phyloP scores from a whole-genome alignment of 2,113 vertebrate species.

The Natator depressus region DNA sequence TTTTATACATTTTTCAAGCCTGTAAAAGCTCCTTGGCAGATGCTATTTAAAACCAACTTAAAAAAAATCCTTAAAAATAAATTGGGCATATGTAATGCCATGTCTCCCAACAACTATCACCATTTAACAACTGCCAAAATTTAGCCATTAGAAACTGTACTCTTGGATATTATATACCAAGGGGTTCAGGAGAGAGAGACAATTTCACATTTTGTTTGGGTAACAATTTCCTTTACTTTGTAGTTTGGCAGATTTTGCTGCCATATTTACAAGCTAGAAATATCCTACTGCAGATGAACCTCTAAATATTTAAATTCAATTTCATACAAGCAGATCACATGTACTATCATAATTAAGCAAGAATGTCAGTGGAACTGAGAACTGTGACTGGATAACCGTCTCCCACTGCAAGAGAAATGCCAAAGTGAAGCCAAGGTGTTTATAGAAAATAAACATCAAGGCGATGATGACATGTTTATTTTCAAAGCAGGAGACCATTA shows the following conservation, averaged over 20 bases:
- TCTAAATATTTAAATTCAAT: constrained; percentile 81
- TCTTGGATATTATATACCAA: constrained; percentile 40
- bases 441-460: constrained; percentile 76
- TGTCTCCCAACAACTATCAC: background rate
- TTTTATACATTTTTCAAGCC: constrained; percentile 50
- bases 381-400: constrained; percentile 70
- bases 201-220: constrained; percentile 50
- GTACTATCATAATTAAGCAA: constrained; percentile 77
- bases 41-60: constrained; percentile 36
- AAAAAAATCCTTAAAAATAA: constrained; percentile 63
- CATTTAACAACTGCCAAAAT: constrained; percentile 37
- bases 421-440: constrained; percentile 75
- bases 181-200: constrained; percentile 52
- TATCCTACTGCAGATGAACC: constrained; percentile 65
- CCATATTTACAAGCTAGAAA: constrained; percentile 71
- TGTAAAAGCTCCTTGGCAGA: constrained; percentile 51
- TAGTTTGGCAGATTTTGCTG: constrained; percentile 65
- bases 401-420: constrained; percentile 71
- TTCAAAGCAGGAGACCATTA: constrained; percentile 76
- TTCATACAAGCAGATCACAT: constrained; percentile 77
- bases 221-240: constrained; percentile 70
- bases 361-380: constrained; percentile 71
- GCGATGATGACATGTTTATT: constrained; percentile 78
- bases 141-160: constrained; percentile 2
- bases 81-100: background rate